Conservation (phyloP, 2,797 vertebrate genomes). For the Peromyscus eremicus region DNA sequence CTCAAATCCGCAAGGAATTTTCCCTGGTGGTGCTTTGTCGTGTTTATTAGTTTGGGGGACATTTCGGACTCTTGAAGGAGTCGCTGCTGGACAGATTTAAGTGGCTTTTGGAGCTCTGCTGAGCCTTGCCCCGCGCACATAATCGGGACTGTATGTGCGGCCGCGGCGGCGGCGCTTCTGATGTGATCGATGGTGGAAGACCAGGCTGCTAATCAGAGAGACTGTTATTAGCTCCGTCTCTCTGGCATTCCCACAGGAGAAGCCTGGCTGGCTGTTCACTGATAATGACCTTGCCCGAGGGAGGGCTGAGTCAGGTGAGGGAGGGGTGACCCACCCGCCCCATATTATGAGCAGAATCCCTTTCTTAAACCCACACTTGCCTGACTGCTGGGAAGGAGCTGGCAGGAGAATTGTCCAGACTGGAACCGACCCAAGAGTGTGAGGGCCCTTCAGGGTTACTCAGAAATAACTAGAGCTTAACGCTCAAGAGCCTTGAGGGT, state of each 20-base stretch:
- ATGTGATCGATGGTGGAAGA: conserved; percentile 73
- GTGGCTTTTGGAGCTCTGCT: conserved; percentile 50
- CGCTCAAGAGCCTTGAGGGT: background rate
- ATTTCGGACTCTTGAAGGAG: conserved; percentile 45
- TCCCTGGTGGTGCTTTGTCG: conserved; percentile 62
- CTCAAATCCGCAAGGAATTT: conserved; percentile 86
- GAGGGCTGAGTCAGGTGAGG: background rate
- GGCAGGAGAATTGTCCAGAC: background rate
- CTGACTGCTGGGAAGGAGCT: background rate
- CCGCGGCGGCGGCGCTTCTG: background rate
- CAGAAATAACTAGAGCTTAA: conserved; percentile 55
- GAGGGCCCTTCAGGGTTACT: conserved; percentile 56
- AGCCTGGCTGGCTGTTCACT: background rate
- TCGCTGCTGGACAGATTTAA: conserved; percentile 54
- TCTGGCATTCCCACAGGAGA: conserved; percentile 9
- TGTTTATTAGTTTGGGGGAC: conserved; percentile 78
- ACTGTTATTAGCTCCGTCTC: conserved; percentile 77
- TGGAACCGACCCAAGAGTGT: conserved; percentile 41
- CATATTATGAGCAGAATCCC: background rate
- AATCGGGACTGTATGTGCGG: conserved; percentile 47
- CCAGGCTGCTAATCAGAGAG: conserved; percentile 78
- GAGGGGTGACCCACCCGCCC: background rate
- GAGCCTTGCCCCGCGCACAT: background rate
- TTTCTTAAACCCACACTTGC: background rate
- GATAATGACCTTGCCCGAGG: conserved; percentile 77